Base-by-base conservation (phyloP, 1,140 invertebrate genomes). In the Physella acuta region DNA sequence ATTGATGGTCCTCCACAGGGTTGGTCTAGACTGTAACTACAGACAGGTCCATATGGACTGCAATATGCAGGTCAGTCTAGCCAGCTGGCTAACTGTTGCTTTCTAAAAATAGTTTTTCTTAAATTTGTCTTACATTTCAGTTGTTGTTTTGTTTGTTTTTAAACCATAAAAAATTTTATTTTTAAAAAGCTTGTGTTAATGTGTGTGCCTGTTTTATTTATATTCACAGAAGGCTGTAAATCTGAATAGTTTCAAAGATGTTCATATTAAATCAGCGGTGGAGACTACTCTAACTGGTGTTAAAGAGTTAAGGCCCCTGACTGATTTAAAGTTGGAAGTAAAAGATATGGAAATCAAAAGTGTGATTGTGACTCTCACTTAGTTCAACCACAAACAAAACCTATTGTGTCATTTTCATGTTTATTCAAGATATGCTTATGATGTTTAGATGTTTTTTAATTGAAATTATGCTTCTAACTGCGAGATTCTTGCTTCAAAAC, bases 341-440 rank as follows among this genome's bases (percentile, higher is more conserved):
- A 56, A 71, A 30, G 37, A 62, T 1, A 74, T 77, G 74, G 68
- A 75, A 56, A 69, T 77, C 5, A 74, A 70, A 30, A 71, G 71
- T 37, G 70, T 70, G 56, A 75, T 71, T 62, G 36, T 77, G 4
- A 33, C 52, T 36, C 72, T 71, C 55, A 61, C n/a, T 52, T 65
- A 65, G 62, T 26, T n/a, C n/a, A n/a, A n/a, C n/a, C n/a, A n/a
- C 44, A 49, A 14, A 49, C 11, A 49, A n/a, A n/a, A 49, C n/a
- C n/a, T 49, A 49, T n/a, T 49, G 11, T 14, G 44, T 49, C 44
- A 14, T n/a, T 49, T 49, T 49, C n/a, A 49, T 14, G 44, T 49
- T n/a, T 14, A 11, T 49, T n/a, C 44, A 11, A 14, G 11, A 14
- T 14, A 11, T 14, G 11, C 44, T 49, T 49, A n/a, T 49, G 44